phyloP scores from a whole-genome alignment of 2,113 vertebrate genomes.

The Gila orcuttii region DNA sequence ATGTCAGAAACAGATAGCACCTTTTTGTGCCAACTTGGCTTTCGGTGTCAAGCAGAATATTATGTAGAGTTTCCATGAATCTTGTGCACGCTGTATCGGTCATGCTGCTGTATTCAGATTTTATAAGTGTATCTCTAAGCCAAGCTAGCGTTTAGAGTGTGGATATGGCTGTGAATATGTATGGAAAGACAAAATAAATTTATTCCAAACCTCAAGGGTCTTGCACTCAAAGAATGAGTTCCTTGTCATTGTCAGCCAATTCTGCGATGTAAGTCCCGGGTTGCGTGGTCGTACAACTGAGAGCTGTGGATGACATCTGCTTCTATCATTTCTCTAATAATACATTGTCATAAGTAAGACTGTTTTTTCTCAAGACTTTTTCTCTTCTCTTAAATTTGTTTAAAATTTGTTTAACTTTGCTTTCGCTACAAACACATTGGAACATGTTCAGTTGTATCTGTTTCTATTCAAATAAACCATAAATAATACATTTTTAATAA shows the following conservation, averaged over 20 bases:
- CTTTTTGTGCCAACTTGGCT: not conserved
- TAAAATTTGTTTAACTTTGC: too few relatives aligned
- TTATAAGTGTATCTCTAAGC: constrained; percentile 32
- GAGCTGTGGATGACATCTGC: constrained; percentile 28
- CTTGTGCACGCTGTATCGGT: constrained; percentile 31
- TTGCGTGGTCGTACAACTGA: constrained; percentile 10
- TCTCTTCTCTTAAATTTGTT: too few relatives aligned
- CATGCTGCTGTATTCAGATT: constrained; percentile 33
- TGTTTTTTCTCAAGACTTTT: too few relatives aligned
- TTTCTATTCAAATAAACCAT: too few relatives aligned
- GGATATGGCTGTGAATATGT: constrained; percentile 29
- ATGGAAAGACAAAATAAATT: constrained; percentile 27
- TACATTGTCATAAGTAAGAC: not conserved
- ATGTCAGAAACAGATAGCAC: not conserved
- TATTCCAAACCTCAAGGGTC: constrained; percentile 31
- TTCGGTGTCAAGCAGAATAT: constrained; percentile 1
- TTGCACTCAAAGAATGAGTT: constrained; percentile 24
- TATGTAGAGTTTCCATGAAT: constrained; percentile 11
- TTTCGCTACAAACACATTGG: too few relatives aligned
- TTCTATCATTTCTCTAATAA: constrained; percentile 28
- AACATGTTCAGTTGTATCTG: too few relatives aligned
- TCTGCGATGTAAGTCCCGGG: not conserved
- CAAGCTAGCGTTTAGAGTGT: constrained; percentile 36
- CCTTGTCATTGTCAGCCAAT: constrained; percentile 17
- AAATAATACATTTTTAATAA: too few relatives aligned